Conservation (phyloP, 2,888 invertebrate species). For the Orthosia incerta region DNA sequence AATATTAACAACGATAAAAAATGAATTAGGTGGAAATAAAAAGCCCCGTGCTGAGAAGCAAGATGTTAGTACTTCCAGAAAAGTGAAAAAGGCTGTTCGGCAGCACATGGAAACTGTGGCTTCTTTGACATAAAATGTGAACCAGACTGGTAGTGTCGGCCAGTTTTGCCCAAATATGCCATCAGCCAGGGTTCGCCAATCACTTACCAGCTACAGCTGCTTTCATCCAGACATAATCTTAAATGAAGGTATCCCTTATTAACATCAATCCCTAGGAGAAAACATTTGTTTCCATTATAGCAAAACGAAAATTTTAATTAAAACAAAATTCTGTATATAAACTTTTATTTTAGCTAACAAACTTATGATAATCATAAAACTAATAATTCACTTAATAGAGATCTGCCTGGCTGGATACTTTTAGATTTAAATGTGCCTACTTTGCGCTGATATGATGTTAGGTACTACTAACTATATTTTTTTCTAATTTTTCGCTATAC, state of each 20-base stretch:
- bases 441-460: background rate
- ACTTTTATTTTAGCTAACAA: constrained; percentile 53
- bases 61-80: constrained; percentile 84
- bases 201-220: background rate
- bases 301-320: background rate
- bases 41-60: constrained; percentile 67
- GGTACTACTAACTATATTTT: constrained; percentile 2
- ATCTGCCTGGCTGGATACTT: constrained; percentile 12
- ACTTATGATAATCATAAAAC: constrained; percentile 35
- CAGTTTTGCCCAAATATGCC: background rate
- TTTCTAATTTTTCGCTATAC: constrained; percentile 11
- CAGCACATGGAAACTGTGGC: constrained; percentile 90
- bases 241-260: background rate
- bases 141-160: background rate
- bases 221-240: background rate
- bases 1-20: constrained; percentile 87
- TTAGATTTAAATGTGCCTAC: background rate
- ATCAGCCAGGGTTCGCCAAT: background rate
- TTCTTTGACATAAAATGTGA: constrained; percentile 67
- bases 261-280: background rate
- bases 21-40: constrained; percentile 79
- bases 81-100: constrained; percentile 86
- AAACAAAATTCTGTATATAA: constrained; percentile 45
- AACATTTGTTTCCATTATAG: background rate
- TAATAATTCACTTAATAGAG: constrained; percentile 39